Conservation (phyloP, 2,113 vertebrate species). For the Nycticryphes semicollaris region DNA sequence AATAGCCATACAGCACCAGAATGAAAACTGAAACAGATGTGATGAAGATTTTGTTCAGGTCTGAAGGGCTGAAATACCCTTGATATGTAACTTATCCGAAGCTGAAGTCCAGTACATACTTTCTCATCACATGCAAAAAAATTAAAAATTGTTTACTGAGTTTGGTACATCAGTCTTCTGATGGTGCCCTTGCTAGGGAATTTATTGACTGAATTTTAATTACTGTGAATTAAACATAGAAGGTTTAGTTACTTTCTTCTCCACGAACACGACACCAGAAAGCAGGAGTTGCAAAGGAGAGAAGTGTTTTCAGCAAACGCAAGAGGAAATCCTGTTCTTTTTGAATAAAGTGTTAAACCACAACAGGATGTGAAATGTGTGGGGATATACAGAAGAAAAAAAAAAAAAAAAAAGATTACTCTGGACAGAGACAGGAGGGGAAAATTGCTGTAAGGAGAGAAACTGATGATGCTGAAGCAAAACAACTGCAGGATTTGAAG, state of each 20-base stretch:
- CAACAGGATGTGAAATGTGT: background rate
- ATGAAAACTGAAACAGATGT: background rate
- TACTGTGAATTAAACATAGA: background rate
- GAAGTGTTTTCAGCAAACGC: background rate
- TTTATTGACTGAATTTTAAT: background rate
- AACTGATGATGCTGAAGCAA: background rate
- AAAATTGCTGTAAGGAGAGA: background rate
- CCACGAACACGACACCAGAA: background rate
- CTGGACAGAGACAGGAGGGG: background rate
- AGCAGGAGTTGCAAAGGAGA: background rate
- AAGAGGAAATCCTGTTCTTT: conserved; percentile 8
- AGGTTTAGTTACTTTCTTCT: background rate
- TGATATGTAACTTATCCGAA: background rate
- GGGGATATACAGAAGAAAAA: background rate
- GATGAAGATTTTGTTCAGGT: background rate
- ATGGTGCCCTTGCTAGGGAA: background rate
- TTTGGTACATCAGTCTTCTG: background rate
- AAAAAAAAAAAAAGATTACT: background rate
- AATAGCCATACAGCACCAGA: background rate
- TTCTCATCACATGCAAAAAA: background rate
- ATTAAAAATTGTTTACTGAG: background rate
- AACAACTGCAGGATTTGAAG: background rate
- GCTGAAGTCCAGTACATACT: background rate
- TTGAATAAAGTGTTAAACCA: background rate
- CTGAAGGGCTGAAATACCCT: background rate